A percentile compares a stretch with the other conserved stretches of the same genome.
These are phyloP conservation scores for Heterotis niloticus DNA, from an alignment of 2,113 vertebrate genomes.

Conservation along the genomic window DNA sequence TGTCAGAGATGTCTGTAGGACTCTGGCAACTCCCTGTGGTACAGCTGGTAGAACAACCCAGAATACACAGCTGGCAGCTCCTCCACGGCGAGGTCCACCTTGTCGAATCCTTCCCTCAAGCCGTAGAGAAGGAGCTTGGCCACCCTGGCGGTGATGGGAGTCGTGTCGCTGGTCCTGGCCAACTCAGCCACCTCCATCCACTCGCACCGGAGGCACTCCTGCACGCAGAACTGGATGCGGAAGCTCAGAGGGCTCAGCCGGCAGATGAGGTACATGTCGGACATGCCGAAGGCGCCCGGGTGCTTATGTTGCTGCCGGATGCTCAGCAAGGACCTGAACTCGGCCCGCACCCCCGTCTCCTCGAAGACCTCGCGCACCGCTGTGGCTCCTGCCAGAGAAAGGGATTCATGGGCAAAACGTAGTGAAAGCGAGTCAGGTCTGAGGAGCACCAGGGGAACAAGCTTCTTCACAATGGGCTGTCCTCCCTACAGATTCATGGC, in stretches of 20 bases:
- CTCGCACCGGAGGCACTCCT: constrained; percentile 82
- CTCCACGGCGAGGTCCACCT: constrained; percentile 76
- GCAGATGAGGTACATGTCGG: constrained; percentile 88
- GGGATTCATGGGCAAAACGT: background rate
- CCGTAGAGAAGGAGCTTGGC: constrained; percentile 78
- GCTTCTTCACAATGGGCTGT: background rate
- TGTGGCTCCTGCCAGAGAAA: constrained; percentile 66
- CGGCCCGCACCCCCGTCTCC: constrained; percentile 84
- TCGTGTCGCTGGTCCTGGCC: constrained; percentile 53
- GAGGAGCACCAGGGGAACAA: background rate
- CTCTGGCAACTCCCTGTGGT: constrained; percentile 74
- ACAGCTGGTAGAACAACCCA: constrained; percentile 81
- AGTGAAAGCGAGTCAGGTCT: background rate
- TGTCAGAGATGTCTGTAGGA: constrained; percentile 31
- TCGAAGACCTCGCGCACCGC: constrained; percentile 91
- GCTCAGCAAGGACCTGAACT: constrained; percentile 86
- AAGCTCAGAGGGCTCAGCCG: constrained; percentile 77
- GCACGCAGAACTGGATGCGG: constrained; percentile 76
- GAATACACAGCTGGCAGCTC: constrained; percentile 76
- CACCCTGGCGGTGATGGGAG: constrained; percentile 77
- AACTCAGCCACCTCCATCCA: constrained; percentile 80
- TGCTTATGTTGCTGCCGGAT: constrained; percentile 84
- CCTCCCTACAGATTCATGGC: background rate
- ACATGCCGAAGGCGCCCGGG: constrained; percentile 84
- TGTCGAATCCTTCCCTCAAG: constrained; percentile 71